phyloP scores from a whole-genome alignment of 2,113 vertebrate genomes.

The Nothoprocta pentlandii region DNA sequence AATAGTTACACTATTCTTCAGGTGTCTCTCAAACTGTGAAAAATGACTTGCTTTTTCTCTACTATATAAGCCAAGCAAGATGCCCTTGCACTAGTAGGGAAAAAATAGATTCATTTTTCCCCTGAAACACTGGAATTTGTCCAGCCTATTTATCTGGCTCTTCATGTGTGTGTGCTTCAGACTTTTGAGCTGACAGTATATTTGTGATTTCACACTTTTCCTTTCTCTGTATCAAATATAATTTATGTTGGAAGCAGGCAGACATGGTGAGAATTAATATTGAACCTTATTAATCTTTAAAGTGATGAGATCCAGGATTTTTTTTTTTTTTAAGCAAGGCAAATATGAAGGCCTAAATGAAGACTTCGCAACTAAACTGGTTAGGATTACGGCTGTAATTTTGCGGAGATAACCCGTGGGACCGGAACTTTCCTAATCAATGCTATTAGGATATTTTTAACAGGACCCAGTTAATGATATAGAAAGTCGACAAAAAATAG shows the following conservation, averaged over 20 bases:
- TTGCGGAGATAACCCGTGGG: background rate
- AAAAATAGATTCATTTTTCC: constrained; percentile 22
- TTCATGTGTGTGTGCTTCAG: background rate
- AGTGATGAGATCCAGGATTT: background rate
- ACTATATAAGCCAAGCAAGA: constrained; percentile 12
- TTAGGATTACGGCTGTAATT: constrained; percentile 9
- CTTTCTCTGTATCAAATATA: background rate
- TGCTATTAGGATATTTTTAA: background rate
- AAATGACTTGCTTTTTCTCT: constrained; percentile 13
- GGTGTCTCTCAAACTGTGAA: background rate
- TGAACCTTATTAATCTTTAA: constrained; percentile 20
- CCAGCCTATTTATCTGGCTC: background rate
- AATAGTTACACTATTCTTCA: constrained; percentile 25
- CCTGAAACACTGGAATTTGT: background rate
- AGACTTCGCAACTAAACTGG: background rate
- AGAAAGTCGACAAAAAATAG: background rate
- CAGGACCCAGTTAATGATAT: background rate
- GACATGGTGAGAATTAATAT: background rate
- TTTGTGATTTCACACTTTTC: background rate
- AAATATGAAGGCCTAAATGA: background rate
- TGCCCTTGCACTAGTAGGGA: background rate
- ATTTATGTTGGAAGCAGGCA: constrained; percentile 18
- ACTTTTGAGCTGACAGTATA: background rate
- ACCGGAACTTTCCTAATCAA: constrained; percentile 34
- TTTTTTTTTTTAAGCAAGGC: background rate